Conservation (phyloP, 2,113 vertebrate species). For the Heterotis niloticus region DNA sequence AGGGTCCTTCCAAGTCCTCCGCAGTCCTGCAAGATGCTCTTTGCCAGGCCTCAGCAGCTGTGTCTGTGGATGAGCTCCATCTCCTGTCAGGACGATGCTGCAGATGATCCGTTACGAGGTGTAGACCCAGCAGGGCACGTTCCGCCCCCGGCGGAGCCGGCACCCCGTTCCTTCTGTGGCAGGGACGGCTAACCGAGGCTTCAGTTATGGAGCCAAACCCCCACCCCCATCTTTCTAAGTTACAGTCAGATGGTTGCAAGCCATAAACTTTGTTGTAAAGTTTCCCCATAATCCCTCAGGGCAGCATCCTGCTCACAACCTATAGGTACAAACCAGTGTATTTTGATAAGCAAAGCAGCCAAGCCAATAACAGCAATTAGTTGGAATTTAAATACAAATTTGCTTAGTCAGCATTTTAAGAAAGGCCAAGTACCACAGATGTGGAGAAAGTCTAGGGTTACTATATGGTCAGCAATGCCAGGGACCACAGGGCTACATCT, state of each 20-base stretch:
- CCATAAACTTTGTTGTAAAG: constrained; percentile 13
- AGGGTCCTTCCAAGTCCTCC: background rate
- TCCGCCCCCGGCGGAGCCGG: constrained; percentile 49
- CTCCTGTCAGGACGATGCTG: constrained; percentile 62
- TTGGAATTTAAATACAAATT: no score
- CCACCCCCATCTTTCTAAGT: constrained; percentile 11
- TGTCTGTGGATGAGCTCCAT: constrained; percentile 54
- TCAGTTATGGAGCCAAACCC: background rate
- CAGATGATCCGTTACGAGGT: constrained; percentile 44
- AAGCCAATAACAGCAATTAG: no score
- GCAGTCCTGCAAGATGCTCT: constrained; percentile 52
- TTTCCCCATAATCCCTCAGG: constrained; percentile 15
- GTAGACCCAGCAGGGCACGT: constrained; percentile 43
- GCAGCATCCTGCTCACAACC: no score
- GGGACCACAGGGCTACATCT: no score
- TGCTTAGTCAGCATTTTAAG: no score
- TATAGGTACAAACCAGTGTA: no score
- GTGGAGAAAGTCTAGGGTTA: no score
- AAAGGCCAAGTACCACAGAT: no score
- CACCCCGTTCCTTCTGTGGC: constrained; percentile 26
- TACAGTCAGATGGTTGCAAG: background rate
- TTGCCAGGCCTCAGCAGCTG: constrained; percentile 52
- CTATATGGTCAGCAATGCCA: no score
- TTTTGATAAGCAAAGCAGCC: no score
- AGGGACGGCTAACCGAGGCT: constrained; percentile 7